These are phyloP conservation scores for Tipula lateralis DNA, from an alignment of 2,888 invertebrate genomes.

Conservation along the genomic window DNA sequence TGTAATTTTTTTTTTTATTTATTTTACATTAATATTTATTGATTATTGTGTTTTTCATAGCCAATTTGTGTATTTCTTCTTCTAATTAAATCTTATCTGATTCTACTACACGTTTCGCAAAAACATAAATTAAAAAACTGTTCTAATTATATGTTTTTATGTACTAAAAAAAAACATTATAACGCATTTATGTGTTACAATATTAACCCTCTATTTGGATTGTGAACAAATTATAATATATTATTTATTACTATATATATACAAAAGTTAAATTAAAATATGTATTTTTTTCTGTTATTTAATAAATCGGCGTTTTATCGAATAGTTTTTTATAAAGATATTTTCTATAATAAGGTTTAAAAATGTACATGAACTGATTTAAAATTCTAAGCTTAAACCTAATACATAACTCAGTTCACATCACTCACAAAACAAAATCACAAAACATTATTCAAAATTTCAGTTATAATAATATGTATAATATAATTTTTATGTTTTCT, in stretches of 20 bases:
- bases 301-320: not conserved
- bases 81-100: not conserved
- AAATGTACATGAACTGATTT: constrained; percentile 19
- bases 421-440: constrained; percentile 2
- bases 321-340: not conserved
- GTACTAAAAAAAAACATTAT: not conserved
- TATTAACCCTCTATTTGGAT: not conserved
- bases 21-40: not conserved
- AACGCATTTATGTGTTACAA: not conserved
- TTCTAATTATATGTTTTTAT: not conserved
- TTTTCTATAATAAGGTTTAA: not conserved
- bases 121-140: not conserved
- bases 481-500: not conserved
- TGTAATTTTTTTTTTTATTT: not conserved
- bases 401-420: not conserved
- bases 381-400: not conserved
- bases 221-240: not conserved
- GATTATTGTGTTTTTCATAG: constrained; percentile 24
- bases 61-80: not conserved
- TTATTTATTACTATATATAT: not conserved
- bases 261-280: not conserved
- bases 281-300: not conserved
- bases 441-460: not conserved
- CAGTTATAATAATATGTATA: not conserved
- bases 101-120: not conserved